Percentiles rank a stretch among this genome's conserved stretches.
Conservation (phyloP, 2,888 invertebrate genomes). For the Anaspis maculata region DNA sequence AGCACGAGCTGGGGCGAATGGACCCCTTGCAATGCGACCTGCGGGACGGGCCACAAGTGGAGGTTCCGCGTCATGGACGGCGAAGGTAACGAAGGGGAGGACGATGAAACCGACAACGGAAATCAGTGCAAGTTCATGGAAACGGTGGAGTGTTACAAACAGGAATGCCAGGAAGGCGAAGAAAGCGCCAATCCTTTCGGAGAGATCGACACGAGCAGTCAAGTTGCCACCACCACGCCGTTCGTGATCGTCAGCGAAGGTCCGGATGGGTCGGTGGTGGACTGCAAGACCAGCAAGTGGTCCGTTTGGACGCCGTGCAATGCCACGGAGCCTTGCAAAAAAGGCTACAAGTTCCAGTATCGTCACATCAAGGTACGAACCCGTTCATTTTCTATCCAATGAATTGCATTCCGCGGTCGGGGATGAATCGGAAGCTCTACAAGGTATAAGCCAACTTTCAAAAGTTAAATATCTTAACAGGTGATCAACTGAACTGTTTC, state of each 20-base stretch:
- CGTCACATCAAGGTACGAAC: constrained; percentile 44
- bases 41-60: constrained; percentile 53
- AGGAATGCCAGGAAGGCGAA: constrained; percentile 2
- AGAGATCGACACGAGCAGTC: constrained; percentile 5
- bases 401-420: too few relatives aligned
- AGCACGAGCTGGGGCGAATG: constrained; percentile 64
- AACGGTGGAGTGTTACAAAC: constrained; percentile 1
- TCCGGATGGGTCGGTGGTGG: constrained; percentile 25
- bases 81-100: constrained; percentile 16
- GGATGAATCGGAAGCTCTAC: constrained; percentile 1
- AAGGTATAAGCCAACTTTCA: constrained; percentile 1
- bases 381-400: too few relatives aligned
- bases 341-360: constrained; percentile 41
- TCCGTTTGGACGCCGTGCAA: constrained; percentile 45
- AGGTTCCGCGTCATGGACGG: constrained; percentile 43
- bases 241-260: constrained; percentile 9
- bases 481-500: too few relatives aligned
- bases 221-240: constrained; percentile 3
- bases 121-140: neutral
- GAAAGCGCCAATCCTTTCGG: constrained; percentile 3
- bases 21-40: constrained; percentile 64
- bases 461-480: too few relatives aligned
- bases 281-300: constrained; percentile 47
- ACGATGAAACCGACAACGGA: neutral
- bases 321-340: constrained; percentile 39